Percentiles rank a stretch among this genome's conserved stretches.
Conservation (phyloP, 1,140 invertebrate genomes). For the Drosophila sulfurigaster region DNA sequence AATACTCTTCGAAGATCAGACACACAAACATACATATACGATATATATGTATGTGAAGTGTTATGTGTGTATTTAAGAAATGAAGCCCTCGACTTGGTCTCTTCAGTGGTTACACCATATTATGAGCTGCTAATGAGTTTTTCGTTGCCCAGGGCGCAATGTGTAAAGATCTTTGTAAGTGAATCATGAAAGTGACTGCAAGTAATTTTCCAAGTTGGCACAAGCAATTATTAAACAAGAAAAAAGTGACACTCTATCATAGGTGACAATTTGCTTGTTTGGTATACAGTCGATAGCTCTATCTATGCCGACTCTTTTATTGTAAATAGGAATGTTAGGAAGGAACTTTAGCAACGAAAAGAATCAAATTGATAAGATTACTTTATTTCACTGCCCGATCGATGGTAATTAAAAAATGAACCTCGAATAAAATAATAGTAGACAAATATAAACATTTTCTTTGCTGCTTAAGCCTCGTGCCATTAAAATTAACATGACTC, state of each 20-base stretch:
- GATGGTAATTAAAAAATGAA: slow-evolving; percentile 9
- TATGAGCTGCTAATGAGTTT: slow-evolving; percentile 66
- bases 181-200: slow-evolving; percentile 33
- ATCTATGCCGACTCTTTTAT: no score
- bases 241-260: slow-evolving; percentile 8
- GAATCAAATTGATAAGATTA: slow-evolving; percentile 24
- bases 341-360: neutral
- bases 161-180: slow-evolving; percentile 41
- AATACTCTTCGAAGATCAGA: neutral
- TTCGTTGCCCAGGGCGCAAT: slow-evolving; percentile 30
- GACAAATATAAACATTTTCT: slow-evolving; percentile 5
- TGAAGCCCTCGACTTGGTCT: slow-evolving; percentile 20
- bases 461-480: slow-evolving; percentile 40
- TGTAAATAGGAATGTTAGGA: slow-evolving; percentile 14
- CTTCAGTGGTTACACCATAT: slow-evolving; percentile 33
- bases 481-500: slow-evolving; percentile 55
- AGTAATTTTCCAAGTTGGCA: slow-evolving; percentile 35
- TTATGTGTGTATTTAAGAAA: slow-evolving; percentile 10
- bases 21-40: neutral
- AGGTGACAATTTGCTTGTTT: no score
- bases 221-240: slow-evolving; percentile 7
- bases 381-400: neutral
- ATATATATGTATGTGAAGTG: no score
- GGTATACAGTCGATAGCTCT: no score
- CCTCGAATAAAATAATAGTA: slow-evolving; percentile 7